Base-by-base conservation (phyloP, 2,113 vertebrate species). In the Euleptes europaea region DNA sequence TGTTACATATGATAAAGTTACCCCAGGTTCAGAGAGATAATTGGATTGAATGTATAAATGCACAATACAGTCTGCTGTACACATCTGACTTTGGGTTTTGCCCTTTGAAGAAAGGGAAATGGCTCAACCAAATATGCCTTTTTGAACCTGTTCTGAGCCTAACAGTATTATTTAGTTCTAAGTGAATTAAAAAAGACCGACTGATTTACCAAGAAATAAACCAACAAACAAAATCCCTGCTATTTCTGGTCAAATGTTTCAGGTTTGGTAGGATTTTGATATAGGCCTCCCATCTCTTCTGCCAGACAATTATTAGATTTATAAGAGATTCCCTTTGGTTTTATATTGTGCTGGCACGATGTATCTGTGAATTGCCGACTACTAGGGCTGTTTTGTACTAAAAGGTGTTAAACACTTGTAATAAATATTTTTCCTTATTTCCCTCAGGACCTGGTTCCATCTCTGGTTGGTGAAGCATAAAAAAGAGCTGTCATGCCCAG, bases 371-470 rank as follows among this genome's bases (percentile, higher is more conserved):
- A 92, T 65, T 90, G 92, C 88, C 89, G 89, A 90, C 87, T 91
- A 94, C 91, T 93, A 94, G 91, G 91, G 89, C 92, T 95, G 94
- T 94, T 94, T 95, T 95, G 94, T 94, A 95, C 93, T 95, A 94
- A 95, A 95, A 95, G 94, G 94, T 95, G 94, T 95, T 95, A 94
- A 94, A 94, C 94, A 94, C 94, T 94, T 94, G 94, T 94, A 94
- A 94, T 95, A 94, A 94, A 95, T 95, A 95, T 95, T 95, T 95
- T 94, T 94, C 94, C 92, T 94, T 95, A 94, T 95, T 95, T 95
- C 94, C 93, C 94, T 74, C 85, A 94, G 94, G 94, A 93, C 88
- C 82, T 88, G 84, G 92, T 90, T 94, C 94, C 89, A 94, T 94
- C 94, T 93, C 94, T 95, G 93, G 91, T 93, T 95, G 94, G 94